Base-by-base conservation (phyloP, 2,888 invertebrate genomes). In the Cacoxenus indagator region DNA sequence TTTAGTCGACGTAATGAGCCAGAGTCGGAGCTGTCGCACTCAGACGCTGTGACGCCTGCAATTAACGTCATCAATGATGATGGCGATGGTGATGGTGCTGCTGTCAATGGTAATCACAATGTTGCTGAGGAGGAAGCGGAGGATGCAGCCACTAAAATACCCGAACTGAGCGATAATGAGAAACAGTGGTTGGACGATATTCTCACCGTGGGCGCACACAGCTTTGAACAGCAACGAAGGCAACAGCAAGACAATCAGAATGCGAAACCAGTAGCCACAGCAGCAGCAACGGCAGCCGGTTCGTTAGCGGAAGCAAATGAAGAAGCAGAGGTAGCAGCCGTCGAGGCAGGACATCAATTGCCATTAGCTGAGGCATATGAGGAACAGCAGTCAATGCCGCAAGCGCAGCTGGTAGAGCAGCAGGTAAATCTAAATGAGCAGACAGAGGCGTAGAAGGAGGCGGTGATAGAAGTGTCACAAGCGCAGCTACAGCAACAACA, bases 101-200 rank as follows among this genome's bases (percentile, higher is more conserved):
- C 24, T 8, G 29, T 43, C 43, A 24, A 37, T 67, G 9, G 59
- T 67, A 26, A 54, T 26, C 48, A 67, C 4, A 37, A 67, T 46
- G 29, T 24, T 22, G 37, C n/a, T 5, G 37, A 46, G 43, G 46
- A 61, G 29, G 66, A 29, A 19, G 54, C 48, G 27, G 57, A 48
- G 37, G 66, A 24, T 31, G 43, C 43, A 43, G 31, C 61, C 24
- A 62, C 61, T 67, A 72, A 73, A 65, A 73, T 77, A 57, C 77
- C 78, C 27, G 83, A 83, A 67, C 76, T 87, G 14, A 86, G 73
- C 70, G 82, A 81, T 71, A 80, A 81, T 73, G 87, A 87, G 70
- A 84, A 85, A 76, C 86, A 84, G 61, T 87, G 86, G 87, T 72
- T 87, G 70, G 87, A 87, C 75, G 84, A 86, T 67, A 77, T 86